Evolutionary conservation across 2,888 invertebrate species (phyloP).

Genomic region (Ormyrus thymus): DNA sequence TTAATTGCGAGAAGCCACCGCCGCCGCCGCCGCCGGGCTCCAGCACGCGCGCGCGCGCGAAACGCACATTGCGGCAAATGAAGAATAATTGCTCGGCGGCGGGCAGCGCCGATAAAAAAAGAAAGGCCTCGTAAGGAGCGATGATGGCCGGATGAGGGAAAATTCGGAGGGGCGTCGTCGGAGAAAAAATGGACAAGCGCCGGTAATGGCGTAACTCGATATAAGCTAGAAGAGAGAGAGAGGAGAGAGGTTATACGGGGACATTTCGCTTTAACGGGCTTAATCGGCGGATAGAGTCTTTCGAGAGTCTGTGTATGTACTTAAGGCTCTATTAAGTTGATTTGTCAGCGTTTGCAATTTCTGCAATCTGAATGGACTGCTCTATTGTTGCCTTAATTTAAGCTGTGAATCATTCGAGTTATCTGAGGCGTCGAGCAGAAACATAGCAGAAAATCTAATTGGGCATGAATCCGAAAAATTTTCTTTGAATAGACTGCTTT

Average conservation of each 20-base stretch:
- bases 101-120: constrained; percentile 40
- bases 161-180: constrained; percentile 10
- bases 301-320: neutral
- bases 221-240: neutral
- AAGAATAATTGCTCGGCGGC: constrained; percentile 44
- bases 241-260: constrained; percentile 13
- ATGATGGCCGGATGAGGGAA: constrained; percentile 27
- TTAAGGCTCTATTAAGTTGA: neutral
- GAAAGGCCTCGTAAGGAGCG: neutral
- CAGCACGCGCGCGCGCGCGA: neutral
- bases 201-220: constrained; percentile 32
- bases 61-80: constrained; percentile 29
- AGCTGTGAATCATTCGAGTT: no score
- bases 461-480: no score
- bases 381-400: neutral
- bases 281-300: constrained; percentile 33
- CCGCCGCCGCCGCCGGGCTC: neutral
- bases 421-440: no score
- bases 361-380: neutral
- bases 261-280: constrained; percentile 16
- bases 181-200: constrained; percentile 20
- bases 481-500: no score
- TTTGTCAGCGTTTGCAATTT: constrained; percentile 8
- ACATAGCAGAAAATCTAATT: no score
- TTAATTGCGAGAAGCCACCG: constrained; percentile 50